Evolutionary conservation across 2,888 invertebrate genomes (phyloP).

Genomic region (Athalia circularis): DNA sequence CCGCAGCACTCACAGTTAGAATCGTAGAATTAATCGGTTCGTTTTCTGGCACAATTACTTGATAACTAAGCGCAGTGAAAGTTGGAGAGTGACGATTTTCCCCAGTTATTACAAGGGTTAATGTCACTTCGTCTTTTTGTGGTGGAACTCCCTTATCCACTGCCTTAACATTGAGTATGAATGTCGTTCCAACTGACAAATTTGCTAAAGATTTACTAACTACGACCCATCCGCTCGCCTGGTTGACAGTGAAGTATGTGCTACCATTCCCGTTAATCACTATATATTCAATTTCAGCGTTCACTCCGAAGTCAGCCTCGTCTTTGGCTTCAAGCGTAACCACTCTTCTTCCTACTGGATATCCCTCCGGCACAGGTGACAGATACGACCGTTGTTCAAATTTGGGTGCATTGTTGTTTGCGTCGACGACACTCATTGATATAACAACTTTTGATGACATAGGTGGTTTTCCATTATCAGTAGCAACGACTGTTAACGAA

Average conservation of each 20-base stretch:
- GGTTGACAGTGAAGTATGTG: conserved; percentile 84
- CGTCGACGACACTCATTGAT: conserved; percentile 92
- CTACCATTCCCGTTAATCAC: conserved; percentile 86
- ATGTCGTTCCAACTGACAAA: conserved; percentile 77
- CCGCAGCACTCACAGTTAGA: conserved; percentile 88
- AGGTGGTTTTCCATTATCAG: conserved; percentile 96
- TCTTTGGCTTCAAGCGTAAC: conserved; percentile 86
- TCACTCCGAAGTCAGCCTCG: conserved; percentile 88
- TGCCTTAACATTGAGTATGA: conserved; percentile 81
- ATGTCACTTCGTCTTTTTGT: conserved; percentile 84
- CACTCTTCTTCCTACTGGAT: conserved; percentile 82
- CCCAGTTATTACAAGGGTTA: conserved; percentile 88
- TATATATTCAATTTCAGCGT: conserved; percentile 90
- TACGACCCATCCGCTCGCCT: conserved; percentile 88
- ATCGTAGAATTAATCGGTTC: conserved; percentile 91
- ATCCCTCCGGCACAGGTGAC: conserved; percentile 88
- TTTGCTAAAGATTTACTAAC: conserved; percentile 80
- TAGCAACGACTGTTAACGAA: conserved; percentile 91
- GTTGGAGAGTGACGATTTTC: conserved; percentile 88
- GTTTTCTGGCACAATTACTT: conserved; percentile 94
- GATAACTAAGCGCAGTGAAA: conserved; percentile 89
- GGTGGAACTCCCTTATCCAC: conserved; percentile 92
- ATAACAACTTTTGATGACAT: conserved; percentile 92
- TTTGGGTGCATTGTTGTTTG: conserved; percentile 92
- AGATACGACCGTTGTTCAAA: conserved; percentile 86